Base-by-base conservation (phyloP, 1,140 invertebrate genomes). In the Dysdera silvatica region DNA sequence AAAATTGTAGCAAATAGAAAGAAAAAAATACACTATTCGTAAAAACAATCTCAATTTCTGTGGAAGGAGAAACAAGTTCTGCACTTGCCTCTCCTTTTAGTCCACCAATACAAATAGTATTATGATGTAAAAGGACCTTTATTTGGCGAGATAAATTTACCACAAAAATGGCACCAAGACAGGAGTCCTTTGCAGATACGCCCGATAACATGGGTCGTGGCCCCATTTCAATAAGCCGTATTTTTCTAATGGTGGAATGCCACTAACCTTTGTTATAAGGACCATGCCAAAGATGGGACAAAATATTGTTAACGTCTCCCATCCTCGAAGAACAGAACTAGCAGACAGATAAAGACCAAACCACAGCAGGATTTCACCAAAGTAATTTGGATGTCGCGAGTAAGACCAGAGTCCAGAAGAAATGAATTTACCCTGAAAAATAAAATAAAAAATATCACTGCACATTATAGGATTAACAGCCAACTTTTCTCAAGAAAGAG, bases 351-450 rank as follows among this genome's bases (percentile, higher is more conserved):
- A 95, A 47, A 95, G 86, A 2, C 91, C 91, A 85, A 89, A 91
- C 93, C 93, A 96, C 2, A 95, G 80, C 0, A 90, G 80, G 29
- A 96, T 90, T 78, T 96, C 93, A 1, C 93, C 93, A 76, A 95
- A 94, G 73, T 96, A 96, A 75, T 96, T 96, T 0, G 93, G 93
- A 78, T 95, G 92, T 58, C 92, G 82, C 0, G 90, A 94, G 16
- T 91, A 72, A 43, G 85, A 83, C 93, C 93, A 96, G 16, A 95
- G 77, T 16, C 91, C 88, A 86, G 67, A 53, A 74, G 71, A 61
- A 23, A 74, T 72, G 49, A 72, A 75, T 57, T 72, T 70, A 18
- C 67, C 72, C 69, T 71, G 51, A 24, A 37, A 40, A 58, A 51
- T 14, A 65, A 14, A 33, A 55, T 40, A 29, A 37, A 32, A n/a